Percentiles rank a stretch among this genome's conserved stretches.
These are phyloP conservation scores for Sciurus vulgaris DNA, from an alignment of 2,797 vertebrate genomes.

Conservation along the genomic window DNA sequence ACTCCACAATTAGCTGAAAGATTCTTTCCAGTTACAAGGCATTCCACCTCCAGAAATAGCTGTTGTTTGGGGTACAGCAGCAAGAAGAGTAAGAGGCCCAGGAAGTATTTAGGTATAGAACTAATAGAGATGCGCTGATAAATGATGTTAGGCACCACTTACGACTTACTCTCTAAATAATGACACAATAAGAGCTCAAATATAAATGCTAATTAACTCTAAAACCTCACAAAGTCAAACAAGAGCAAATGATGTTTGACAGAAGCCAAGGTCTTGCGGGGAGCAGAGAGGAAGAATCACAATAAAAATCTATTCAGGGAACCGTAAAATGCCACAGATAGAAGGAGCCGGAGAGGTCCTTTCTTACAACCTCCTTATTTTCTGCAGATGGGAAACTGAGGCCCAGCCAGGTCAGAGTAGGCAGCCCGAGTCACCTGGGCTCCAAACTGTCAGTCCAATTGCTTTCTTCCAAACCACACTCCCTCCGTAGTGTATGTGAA, in stretches of 20 bases:
- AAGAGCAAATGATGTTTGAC: conserved; percentile 77
- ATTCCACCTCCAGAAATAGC: conserved; percentile 74
- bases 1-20: conserved; percentile 77
- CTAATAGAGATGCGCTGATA: conserved; percentile 65
- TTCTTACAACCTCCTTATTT: not conserved
- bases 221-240: conserved; percentile 80
- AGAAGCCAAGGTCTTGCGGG: conserved; percentile 73
- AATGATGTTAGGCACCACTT: conserved; percentile 48
- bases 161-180: conserved; percentile 76
- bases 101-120: conserved; percentile 66
- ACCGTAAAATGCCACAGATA: not conserved
- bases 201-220: conserved; percentile 73
- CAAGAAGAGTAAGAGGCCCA: conserved; percentile 58
- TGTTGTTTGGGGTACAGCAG: conserved; percentile 74
- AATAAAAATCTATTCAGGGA: conserved; percentile 50
- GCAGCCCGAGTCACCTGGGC: not conserved
- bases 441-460: not conserved
- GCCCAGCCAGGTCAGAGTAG: not conserved
- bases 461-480: not conserved
- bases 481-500: not conserved
- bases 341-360: not conserved
- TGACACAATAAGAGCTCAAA: conserved; percentile 69
- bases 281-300: not conserved
- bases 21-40: conserved; percentile 51
- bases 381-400: conserved; percentile 48